Percentiles rank a stretch among this genome's conserved stretches.
These are phyloP conservation scores for Epinotia nisella DNA, from an alignment of 2,888 invertebrate species.

Conservation along the genomic window DNA sequence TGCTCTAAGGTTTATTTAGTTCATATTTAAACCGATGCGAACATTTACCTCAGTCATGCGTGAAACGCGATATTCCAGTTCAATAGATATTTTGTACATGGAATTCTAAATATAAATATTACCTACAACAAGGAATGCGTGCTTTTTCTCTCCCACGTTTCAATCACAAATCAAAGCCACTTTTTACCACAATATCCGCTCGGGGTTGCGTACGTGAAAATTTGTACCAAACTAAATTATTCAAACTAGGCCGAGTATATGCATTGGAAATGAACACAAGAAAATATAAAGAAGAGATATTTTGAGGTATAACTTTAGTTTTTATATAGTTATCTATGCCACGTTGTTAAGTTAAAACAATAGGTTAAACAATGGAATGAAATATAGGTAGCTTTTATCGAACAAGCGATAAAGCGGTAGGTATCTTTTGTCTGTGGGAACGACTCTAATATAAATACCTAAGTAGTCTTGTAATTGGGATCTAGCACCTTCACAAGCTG, in stretches of 20 bases:
- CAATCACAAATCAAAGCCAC: slow-evolving; percentile 53
- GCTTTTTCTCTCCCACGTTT: slow-evolving; percentile 50
- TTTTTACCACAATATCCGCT: slow-evolving; percentile 47
- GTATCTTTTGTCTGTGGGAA: too few species aligned
- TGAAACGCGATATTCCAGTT: neutral
- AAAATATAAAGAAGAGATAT: neutral
- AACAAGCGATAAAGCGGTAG: too few species aligned
- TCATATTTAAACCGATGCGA: neutral
- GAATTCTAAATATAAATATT: slow-evolving; percentile 10
- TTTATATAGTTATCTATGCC: too few species aligned
- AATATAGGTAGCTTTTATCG: too few species aligned
- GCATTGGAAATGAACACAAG: slow-evolving; percentile 36
- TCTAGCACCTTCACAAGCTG: too few species aligned
- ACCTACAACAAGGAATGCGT: slow-evolving; percentile 31
- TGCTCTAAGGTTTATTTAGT: neutral
- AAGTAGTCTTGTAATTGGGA: too few species aligned
- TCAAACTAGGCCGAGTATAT: slow-evolving; percentile 58
- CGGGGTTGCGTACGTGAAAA: slow-evolving; percentile 54
- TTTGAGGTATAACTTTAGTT: too few species aligned
- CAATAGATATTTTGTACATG: neutral
- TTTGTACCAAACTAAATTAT: slow-evolving; percentile 63
- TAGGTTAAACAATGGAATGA: too few species aligned
- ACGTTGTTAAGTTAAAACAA: too few species aligned
- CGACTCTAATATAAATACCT: too few species aligned
- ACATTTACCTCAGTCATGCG: neutral